Evolutionary conservation across 1,140 invertebrate species (phyloP).

Genomic region (Euglossa dilemma): DNA sequence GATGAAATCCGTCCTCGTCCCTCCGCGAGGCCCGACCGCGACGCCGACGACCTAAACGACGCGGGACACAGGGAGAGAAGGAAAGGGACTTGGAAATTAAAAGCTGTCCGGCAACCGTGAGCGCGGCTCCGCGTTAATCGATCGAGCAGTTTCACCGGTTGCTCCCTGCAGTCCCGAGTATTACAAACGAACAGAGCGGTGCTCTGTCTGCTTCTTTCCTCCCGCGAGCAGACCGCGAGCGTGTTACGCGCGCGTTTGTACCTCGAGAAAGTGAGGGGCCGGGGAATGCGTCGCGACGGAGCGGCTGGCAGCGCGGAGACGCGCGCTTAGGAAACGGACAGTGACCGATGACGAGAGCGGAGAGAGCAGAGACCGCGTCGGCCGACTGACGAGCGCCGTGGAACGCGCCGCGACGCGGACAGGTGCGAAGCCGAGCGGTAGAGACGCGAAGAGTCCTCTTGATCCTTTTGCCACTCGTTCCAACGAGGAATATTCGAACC

Average conservation of each 20-base stretch:
- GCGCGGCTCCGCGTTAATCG: neutral
- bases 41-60: neutral
- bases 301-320: neutral
- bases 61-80: neutral
- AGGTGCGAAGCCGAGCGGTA: too few species aligned
- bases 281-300: neutral
- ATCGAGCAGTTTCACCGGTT: slow-evolving; percentile 3
- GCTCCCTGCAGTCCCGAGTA: neutral
- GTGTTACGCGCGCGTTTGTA: neutral
- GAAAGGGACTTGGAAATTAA: slow-evolving; percentile 33
- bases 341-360: slow-evolving; percentile 1
- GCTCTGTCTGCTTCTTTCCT: neutral
- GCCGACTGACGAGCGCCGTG: too few species aligned
- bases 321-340: neutral
- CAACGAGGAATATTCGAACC: too few species aligned
- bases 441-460: too few species aligned
- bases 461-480: too few species aligned
- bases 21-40: neutral
- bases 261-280: neutral
- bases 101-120: slow-evolving; percentile 4
- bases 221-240: too few species aligned
- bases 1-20: slow-evolving; percentile 56
- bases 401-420: too few species aligned
- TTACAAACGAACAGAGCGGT: neutral
- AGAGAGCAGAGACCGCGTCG: neutral